These are phyloP conservation scores for Drosophila anceps DNA, from an alignment of 2,888 invertebrate species.

Conservation along the genomic window DNA sequence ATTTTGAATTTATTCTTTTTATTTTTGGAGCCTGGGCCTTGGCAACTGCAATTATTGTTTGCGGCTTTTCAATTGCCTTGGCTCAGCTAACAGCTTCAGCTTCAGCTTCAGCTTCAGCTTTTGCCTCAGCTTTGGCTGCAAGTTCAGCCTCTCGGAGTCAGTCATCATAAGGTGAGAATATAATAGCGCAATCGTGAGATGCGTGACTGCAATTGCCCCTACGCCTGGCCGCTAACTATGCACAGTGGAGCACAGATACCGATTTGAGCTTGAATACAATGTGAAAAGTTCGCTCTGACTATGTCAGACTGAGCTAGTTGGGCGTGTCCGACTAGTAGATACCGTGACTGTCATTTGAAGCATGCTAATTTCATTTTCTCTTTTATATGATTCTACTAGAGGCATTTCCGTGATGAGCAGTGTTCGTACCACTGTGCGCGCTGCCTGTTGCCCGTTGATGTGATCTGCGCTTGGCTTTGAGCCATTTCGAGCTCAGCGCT, in stretches of 20 bases:
- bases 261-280: neutral
- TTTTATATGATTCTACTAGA: neutral
- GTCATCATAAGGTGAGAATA: conserved; percentile 82
- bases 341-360: no score
- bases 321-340: neutral
- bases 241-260: conserved; percentile 44
- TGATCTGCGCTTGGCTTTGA: conserved; percentile 49
- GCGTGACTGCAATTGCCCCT: conserved; percentile 84
- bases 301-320: rapidly evolving
- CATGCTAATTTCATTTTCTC: neutral
- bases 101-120: conserved; percentile 19
- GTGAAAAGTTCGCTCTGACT: no score
- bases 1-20: neutral
- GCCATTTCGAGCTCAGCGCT: conserved; percentile 27
- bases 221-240: conserved; percentile 63
- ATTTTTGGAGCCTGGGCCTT: conserved; percentile 47
- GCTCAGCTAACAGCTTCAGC: conserved; percentile 27
- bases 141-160: conserved; percentile 49
- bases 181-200: conserved; percentile 85
- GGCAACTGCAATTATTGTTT: conserved; percentile 77
- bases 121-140: conserved; percentile 23
- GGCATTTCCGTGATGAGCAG: neutral
- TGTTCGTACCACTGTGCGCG: conserved; percentile 31
- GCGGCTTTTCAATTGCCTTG: conserved; percentile 77
- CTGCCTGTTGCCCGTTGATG: conserved; percentile 40